Base-by-base conservation (phyloP, 1,140 invertebrate genomes). In the Drosophila rhopaloa region DNA sequence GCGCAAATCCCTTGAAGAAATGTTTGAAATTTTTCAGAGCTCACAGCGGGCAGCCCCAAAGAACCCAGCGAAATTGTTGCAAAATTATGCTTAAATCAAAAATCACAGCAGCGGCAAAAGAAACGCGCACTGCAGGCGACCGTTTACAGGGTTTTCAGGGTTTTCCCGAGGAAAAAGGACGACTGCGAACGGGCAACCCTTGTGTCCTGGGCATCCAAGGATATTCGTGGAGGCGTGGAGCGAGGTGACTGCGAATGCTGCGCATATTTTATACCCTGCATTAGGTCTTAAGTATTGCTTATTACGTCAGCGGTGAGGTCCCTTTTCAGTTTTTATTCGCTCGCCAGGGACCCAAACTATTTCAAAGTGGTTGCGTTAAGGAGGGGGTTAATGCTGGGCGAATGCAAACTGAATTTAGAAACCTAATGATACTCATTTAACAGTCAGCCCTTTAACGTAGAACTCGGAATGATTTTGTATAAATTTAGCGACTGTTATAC, bases 51-150 rank as follows among this genome's bases (percentile, higher is more conserved):
- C 59, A 53, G 47, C 32, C 9, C 46, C 32, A 13, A 50, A 43
- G 57, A 50, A 68, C 8, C 46, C 46, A 13, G 57, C 51, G 51
- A 50, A 74, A 76, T 60, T 68, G 67, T 80, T 81, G 84, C 84
- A 56, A 89, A 89, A 89, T 89, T 89, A 89, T 89, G 84, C 84
- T 89, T 89, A 89, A 89, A 89, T 89, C 84, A 89, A 89, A 89
- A 89, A 89, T 89, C 84, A 89, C 70, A 84, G 81, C 80, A 55
- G 76, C 58, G 73, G 73, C 74, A 76, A 76, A 27, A 56, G 16
- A 32, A 58, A 44, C 53, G 58, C 44, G 47, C 76, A 72, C 76
- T 78, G 76, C 76, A 71, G 76, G 76, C 75, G 65, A 55, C 63
- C 73, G 14, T 14, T 48, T 48, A 29, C 44, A 46, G 29, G 29